Percentiles rank a stretch among this genome's conserved stretches.
Evolutionary conservation across 2,888 invertebrate genomes (phyloP).

Genomic region (Megamerina dolium): DNA sequence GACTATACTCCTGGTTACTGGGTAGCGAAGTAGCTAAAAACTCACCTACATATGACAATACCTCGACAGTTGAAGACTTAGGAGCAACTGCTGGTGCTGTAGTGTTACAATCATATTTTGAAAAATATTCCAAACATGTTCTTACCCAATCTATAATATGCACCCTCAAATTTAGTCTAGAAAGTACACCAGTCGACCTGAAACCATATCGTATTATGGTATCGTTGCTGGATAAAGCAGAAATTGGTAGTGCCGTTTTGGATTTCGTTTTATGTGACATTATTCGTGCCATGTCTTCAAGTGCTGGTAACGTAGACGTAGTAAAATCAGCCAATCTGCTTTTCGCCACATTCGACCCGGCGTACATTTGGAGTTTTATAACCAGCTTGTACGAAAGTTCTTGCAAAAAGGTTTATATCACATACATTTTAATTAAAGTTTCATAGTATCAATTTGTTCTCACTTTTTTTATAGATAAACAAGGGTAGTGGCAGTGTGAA

Average conservation of each 20-base stretch:
- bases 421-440: no score
- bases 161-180: conserved; percentile 54
- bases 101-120: conserved; percentile 54
- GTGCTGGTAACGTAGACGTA: conserved; percentile 60
- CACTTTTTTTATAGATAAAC: conserved; percentile 23
- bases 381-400: conserved; percentile 59
- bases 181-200: conserved; percentile 57
- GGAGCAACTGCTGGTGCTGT: conserved; percentile 12
- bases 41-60: conserved; percentile 38
- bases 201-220: conserved; percentile 73
- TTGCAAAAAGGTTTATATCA: conserved; percentile 50
- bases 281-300: conserved; percentile 58
- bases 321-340: conserved; percentile 78
- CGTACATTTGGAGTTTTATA: conserved; percentile 79
- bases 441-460: conserved; percentile 2
- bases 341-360: conserved; percentile 76
- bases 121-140: conserved; percentile 62
- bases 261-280: conserved; percentile 74
- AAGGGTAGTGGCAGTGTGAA: conserved; percentile 23
- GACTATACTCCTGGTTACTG: conserved; percentile 78
- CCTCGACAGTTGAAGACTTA: conserved; percentile 17
- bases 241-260: conserved; percentile 73
- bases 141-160: conserved; percentile 60
- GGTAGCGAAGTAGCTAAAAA: conserved; percentile 62
- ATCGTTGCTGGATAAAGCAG: conserved; percentile 78